Conservation (phyloP, 2,888 invertebrate genomes). For the Drosophila formosana region DNA sequence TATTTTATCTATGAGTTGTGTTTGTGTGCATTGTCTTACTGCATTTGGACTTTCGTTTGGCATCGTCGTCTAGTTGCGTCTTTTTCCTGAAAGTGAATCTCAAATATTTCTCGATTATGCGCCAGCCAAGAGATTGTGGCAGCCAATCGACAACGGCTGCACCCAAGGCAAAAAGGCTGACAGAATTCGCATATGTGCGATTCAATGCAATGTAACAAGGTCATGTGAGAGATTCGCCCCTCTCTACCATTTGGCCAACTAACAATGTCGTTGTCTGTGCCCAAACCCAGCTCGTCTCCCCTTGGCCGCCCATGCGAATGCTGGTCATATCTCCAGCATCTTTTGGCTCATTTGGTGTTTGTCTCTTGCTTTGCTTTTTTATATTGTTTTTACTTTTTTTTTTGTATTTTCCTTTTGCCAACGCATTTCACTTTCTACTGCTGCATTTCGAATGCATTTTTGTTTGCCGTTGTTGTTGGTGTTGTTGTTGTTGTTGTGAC, state of each 20-base stretch:
- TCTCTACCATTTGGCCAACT: constrained; percentile 14
- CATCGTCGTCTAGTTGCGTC: constrained; percentile 25
- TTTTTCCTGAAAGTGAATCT: constrained; percentile 74
- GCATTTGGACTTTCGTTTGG: constrained; percentile 59
- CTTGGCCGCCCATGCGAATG: constrained; percentile 5
- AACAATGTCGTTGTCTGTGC: constrained; percentile 48
- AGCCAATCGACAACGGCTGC: constrained; percentile 13
- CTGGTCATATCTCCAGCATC: constrained; percentile 61
- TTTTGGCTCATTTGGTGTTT: constrained; percentile 60
- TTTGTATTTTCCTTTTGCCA: constrained; percentile 45
- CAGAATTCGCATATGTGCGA: constrained; percentile 64
- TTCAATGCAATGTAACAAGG: constrained; percentile 72
- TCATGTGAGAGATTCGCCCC: constrained; percentile 58
- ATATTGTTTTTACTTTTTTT: constrained; percentile 29
- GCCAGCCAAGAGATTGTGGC: constrained; percentile 42
- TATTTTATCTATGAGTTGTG: constrained; percentile 70
- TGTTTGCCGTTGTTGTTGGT: constrained; percentile 23
- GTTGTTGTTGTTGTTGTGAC: constrained; percentile 29
- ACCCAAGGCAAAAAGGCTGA: constrained; percentile 48
- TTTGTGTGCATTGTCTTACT: constrained; percentile 51
- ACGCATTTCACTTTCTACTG: constrained; percentile 80
- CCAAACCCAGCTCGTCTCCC: neutral
- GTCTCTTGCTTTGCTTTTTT: constrained; percentile 51
- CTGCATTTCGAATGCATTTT: constrained; percentile 74
- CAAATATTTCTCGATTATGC: constrained; percentile 73